Evolutionary conservation across 2,888 invertebrate species (phyloP), one percentile per base, ranked within the genome.

Genomic region (Autographa pulchrina): DNA sequence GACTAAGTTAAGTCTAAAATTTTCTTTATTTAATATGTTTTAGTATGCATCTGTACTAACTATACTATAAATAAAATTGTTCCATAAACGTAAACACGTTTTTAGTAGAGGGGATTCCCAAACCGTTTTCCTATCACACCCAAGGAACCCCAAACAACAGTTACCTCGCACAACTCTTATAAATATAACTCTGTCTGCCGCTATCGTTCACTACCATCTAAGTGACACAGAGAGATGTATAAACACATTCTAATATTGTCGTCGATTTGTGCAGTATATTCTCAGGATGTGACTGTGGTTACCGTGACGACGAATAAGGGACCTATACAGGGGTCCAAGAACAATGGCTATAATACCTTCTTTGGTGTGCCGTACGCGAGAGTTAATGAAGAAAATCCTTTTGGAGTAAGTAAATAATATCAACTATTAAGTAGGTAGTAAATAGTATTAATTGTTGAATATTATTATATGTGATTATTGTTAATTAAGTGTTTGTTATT

Each of bases 361-460:
- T 88, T 92, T 72, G 93, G 94, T 9, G 87, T 94, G 58, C 94
- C 94, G 0, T 94, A 90, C 74, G 93, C 91, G 13, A 84, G 75
- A 62, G 91, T 94, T 0, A 80, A 92, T 59, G 80, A 87, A 35
- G 71, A 74, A 0, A 90, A 92, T 68, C 91, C 93, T 43, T 94
- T 94, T 83, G 92, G 92, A 76, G 94, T 94, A 76, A 88, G 92
- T 88, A 0, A 4, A 25, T 56, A 56, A 20, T 18, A 20, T n/a
- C 0, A 11, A 6, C 3, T 25, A 25, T 25, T 25, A 25, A 25
- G 25, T 25, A 25, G 25, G n/a, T n/a, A n/a, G n/a, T n/a, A n/a
- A n/a, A n/a, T n/a, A n/a, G n/a, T n/a, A n/a, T n/a, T n/a, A n/a
- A n/a, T n/a, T n/a, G n/a, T 32, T 3, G 7, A 32, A 32, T 32